A percentile compares a stretch with the other conserved stretches of the same genome.
Conservation (phyloP, 2,113 vertebrate species). For the Eolophus roseicapilla region DNA sequence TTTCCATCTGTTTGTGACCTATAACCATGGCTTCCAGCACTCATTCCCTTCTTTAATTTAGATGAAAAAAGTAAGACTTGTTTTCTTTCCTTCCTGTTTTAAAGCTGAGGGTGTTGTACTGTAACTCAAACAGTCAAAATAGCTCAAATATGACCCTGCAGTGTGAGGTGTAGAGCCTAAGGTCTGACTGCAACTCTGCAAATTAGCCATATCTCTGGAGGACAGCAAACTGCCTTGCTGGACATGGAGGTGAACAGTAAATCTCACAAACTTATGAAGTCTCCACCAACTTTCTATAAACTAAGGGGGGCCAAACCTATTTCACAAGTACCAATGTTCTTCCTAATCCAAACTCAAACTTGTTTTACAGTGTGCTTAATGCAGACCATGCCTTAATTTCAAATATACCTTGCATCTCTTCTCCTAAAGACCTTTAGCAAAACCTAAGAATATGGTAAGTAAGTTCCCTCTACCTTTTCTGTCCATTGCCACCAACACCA, state of each 20-base stretch:
- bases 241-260: background rate
- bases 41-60: background rate
- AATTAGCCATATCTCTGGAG: background rate
- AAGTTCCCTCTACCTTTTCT: background rate
- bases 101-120: background rate
- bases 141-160: background rate
- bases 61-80: background rate
- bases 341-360: background rate
- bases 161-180: background rate
- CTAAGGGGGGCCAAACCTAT: background rate
- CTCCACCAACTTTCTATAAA: background rate
- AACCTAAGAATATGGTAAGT: background rate
- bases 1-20: background rate
- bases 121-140: background rate
- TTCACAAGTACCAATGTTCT: background rate
- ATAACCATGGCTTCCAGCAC: background rate
- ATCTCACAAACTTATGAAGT: background rate
- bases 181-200: background rate
- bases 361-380: background rate
- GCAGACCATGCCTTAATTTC: background rate
- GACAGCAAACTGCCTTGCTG: background rate
- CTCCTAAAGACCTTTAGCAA: background rate
- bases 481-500: background rate
- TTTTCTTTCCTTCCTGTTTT: background rate
- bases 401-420: background rate